Conservation (phyloP, 2,797 vertebrate species). For the Dryobates pubescens region DNA sequence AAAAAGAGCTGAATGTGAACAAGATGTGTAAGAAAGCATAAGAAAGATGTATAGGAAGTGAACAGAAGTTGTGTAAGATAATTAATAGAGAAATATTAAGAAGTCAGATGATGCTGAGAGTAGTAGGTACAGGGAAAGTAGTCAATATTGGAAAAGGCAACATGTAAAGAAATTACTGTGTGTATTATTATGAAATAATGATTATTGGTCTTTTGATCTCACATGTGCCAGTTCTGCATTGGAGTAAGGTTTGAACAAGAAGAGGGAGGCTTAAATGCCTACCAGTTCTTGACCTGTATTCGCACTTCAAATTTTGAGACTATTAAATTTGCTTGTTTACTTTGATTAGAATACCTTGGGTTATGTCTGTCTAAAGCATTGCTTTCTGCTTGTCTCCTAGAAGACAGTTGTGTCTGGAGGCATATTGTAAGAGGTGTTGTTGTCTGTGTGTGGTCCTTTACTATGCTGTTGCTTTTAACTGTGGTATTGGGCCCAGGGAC, state of each 20-base stretch:
- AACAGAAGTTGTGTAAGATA: neutral
- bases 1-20: neutral
- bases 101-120: neutral
- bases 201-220: neutral
- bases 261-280: neutral
- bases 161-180: neutral
- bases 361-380: neutral
- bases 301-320: neutral
- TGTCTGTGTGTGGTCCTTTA: neutral
- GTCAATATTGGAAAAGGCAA: neutral
- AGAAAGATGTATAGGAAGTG: no score
- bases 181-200: neutral
- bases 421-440: fast-evolving
- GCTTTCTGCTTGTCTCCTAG: neutral
- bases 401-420: neutral
- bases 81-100: neutral
- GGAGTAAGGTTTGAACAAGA: neutral
- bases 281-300: neutral
- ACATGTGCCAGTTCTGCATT: neutral
- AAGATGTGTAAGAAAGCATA: neutral
- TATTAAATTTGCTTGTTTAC: neutral
- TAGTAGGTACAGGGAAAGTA: neutral
- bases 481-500: neutral
- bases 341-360: neutral
- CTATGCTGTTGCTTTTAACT: neutral